Percentiles rank a stretch among this genome's conserved stretches.
Conservation (phyloP, 2,888 invertebrate genomes). For the Trachelus stipa region DNA sequence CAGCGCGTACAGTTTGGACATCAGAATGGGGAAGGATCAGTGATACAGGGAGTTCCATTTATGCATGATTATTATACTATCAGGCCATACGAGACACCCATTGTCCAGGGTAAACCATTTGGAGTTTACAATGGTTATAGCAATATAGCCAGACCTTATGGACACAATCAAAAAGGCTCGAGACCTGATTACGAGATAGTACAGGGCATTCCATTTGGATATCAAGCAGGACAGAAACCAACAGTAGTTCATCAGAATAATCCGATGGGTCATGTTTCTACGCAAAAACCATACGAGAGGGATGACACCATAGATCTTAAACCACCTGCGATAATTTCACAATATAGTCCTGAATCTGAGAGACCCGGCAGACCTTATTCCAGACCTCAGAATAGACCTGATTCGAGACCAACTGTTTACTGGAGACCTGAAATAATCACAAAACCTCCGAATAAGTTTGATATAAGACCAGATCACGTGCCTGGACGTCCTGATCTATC, state of each 20-base stretch:
- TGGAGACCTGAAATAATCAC: slow-evolving; percentile 39
- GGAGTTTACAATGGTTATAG: slow-evolving; percentile 39
- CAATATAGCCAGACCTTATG: slow-evolving; percentile 30
- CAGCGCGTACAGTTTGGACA: slow-evolving; percentile 27
- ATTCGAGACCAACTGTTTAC: slow-evolving; percentile 35
- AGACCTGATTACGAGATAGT: slow-evolving; percentile 43
- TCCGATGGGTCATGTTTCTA: slow-evolving; percentile 18
- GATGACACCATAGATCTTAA: slow-evolving; percentile 53
- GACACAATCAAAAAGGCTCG: slow-evolving; percentile 33
- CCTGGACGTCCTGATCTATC: neutral
- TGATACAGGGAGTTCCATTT: slow-evolving; percentile 23
- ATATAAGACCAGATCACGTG: slow-evolving; percentile 10
- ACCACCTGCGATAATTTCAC: slow-evolving; percentile 46
- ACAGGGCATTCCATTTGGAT: slow-evolving; percentile 41
- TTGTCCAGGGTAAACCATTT: slow-evolving; percentile 44
- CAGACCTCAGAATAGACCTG: slow-evolving; percentile 37
- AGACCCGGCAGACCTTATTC: slow-evolving; percentile 46
- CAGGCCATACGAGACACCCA: slow-evolving; percentile 40
- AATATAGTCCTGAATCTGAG: slow-evolving; percentile 38
- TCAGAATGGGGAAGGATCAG: slow-evolving; percentile 23
- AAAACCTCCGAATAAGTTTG: slow-evolving; percentile 31
- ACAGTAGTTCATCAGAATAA: slow-evolving; percentile 25
- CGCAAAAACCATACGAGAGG: slow-evolving; percentile 27
- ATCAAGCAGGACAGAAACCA: slow-evolving; percentile 31
- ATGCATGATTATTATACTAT: slow-evolving; percentile 32